Conservation (phyloP, 2,113 vertebrate genomes). For the Clarias macrocephalus region DNA sequence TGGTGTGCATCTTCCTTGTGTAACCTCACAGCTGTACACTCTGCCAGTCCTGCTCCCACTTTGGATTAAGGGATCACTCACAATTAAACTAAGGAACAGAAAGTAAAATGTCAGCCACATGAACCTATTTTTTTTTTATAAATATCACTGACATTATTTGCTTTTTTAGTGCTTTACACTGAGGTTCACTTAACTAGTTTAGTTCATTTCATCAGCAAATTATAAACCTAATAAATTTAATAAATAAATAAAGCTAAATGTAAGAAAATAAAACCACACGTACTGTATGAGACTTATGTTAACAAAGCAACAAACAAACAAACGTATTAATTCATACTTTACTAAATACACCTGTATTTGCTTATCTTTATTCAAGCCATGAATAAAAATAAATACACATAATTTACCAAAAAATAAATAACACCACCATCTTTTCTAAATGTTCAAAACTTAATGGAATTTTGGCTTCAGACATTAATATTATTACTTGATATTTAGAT, state of each 20-base stretch:
- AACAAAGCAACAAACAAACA: background rate
- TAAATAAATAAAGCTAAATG: background rate
- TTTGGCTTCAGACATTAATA: background rate
- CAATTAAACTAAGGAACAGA: conserved; percentile 61
- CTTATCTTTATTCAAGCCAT: background rate
- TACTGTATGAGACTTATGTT: background rate
- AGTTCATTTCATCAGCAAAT: background rate
- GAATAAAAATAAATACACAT: background rate
- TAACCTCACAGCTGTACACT: conserved; percentile 55
- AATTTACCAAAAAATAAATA: background rate
- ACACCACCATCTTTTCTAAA: background rate
- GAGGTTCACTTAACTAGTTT: background rate
- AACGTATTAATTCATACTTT: background rate
- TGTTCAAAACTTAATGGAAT: background rate
- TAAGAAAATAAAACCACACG: background rate
- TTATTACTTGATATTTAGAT: background rate
- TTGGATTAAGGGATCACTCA: conserved; percentile 69
- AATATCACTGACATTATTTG: background rate
- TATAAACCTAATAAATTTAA: background rate
- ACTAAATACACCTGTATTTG: background rate
- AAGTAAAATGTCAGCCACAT: background rate
- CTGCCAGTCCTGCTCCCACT: conserved; percentile 38
- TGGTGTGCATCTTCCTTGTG: conserved; percentile 1
- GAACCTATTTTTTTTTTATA: background rate
- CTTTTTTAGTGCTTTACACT: background rate